Evolutionary conservation across 2,113 vertebrate genomes (phyloP).

Genomic region (Epinephelus moara): DNA sequence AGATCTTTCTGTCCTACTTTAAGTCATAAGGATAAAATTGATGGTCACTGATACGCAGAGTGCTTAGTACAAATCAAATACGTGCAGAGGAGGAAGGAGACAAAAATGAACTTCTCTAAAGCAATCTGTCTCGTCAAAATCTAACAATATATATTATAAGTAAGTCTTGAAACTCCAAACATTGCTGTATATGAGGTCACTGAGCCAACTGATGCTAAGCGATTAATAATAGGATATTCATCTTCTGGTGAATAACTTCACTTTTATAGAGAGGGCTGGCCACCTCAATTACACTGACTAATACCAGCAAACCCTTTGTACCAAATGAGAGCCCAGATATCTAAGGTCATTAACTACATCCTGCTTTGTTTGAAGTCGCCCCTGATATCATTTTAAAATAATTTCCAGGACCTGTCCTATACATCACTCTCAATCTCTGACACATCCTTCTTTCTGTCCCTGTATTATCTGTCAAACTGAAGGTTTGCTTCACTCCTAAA

Average conservation of each 20-base stretch:
- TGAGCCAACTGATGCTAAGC: not conserved
- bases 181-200: not conserved
- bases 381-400: not conserved
- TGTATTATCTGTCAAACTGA: too few relatives aligned
- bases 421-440: not conserved
- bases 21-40: constrained; percentile 21
- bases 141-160: not conserved
- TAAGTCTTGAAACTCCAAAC: not conserved
- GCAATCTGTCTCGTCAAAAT: not conserved
- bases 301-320: not conserved
- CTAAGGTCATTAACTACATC: not conserved
- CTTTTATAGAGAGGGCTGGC: not conserved
- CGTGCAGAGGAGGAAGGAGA: constrained; percentile 5
- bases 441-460: too few relatives aligned
- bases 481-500: too few relatives aligned
- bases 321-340: not conserved
- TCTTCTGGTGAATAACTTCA: not conserved
- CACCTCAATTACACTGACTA: not conserved
- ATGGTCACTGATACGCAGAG: not conserved
- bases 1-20: constrained; percentile 22
- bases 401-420: not conserved
- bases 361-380: not conserved
- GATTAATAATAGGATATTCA: not conserved
- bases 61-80: constrained; percentile 1
- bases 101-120: not conserved